A percentile compares a stretch with the other conserved stretches of the same genome.
These are phyloP conservation scores for Drosophila tristis DNA, from an alignment of 1,140 invertebrate species.

Conservation along the genomic window DNA sequence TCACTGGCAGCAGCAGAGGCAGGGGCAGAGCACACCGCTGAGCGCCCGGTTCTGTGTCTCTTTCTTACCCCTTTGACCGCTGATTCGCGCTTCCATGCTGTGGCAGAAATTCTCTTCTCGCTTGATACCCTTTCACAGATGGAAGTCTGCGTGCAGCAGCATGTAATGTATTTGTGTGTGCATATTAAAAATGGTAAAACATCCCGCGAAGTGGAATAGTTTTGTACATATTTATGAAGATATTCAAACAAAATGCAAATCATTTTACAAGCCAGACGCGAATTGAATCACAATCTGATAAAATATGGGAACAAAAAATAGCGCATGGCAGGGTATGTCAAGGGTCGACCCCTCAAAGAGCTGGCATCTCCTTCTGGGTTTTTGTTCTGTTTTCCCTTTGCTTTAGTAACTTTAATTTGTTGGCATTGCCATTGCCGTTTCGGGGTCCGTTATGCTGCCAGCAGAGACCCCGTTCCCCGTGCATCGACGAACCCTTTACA, in stretches of 20 bases:
- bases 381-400: slow-evolving; percentile 45
- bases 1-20: too few relatives aligned
- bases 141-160: too few relatives aligned
- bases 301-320: too few relatives aligned
- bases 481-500: slow-evolving; percentile 24
- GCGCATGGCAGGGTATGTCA: too few relatives aligned
- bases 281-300: too few relatives aligned
- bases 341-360: too few relatives aligned
- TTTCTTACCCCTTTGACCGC: slow-evolving; percentile 3
- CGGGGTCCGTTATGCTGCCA: slow-evolving; percentile 53
- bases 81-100: slow-evolving; percentile 34
- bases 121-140: slow-evolving; percentile 4
- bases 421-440: slow-evolving; percentile 67
- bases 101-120: slow-evolving; percentile 42
- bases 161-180: too few relatives aligned
- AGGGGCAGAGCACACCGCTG: slow-evolving; percentile 6
- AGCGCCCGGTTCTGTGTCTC: slow-evolving; percentile 4
- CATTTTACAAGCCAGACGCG: neutral
- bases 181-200: too few relatives aligned
- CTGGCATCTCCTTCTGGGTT: too few relatives aligned
- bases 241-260: too few relatives aligned
- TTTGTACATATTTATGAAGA: too few relatives aligned
- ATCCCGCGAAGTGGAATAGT: too few relatives aligned
- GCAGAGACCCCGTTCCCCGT: neutral
- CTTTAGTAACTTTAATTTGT: slow-evolving; percentile 77